These are phyloP conservation scores for Elymnias hypermnestra DNA, from an alignment of 1,140 invertebrate species.

Conservation along the genomic window DNA sequence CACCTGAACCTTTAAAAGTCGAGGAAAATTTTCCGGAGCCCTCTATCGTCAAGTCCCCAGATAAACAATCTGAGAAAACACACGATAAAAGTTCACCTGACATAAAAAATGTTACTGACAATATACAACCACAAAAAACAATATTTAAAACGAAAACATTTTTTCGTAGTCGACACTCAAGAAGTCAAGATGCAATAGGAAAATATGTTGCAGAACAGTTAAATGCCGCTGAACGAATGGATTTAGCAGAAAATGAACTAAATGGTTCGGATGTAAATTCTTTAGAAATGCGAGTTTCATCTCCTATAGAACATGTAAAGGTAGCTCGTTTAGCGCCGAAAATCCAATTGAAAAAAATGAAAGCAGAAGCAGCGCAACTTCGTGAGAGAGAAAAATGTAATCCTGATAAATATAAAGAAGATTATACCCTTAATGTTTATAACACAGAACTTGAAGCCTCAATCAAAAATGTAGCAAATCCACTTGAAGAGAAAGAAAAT, in stretches of 20 bases:
- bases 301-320: conserved; percentile 56
- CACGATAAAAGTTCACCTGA: conserved; percentile 34
- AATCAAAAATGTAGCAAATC: neutral
- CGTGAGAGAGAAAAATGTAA: conserved; percentile 48
- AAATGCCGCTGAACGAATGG: conserved; percentile 61
- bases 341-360: conserved; percentile 73
- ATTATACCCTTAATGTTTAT: conserved; percentile 8
- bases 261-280: conserved; percentile 51
- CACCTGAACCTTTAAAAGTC: conserved; percentile 58
- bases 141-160: conserved; percentile 75
- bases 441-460: neutral
- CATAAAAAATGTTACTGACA: conserved; percentile 40
- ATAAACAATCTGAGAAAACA: conserved; percentile 51
- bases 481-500: conserved; percentile 5
- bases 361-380: conserved; percentile 56
- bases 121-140: conserved; percentile 57
- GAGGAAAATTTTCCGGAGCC: conserved; percentile 74
- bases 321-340: conserved; percentile 66
- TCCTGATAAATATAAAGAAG: conserved; percentile 27
- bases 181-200: conserved; percentile 74
- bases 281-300: conserved; percentile 51
- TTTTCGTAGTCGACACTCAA: conserved; percentile 74
- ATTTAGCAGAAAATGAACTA: conserved; percentile 49
- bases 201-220: conserved; percentile 72
- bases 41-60: conserved; percentile 64